These are phyloP conservation scores for Camarhynchus parvulus DNA, from an alignment of 2,113 vertebrate species.

Conservation along the genomic window DNA sequence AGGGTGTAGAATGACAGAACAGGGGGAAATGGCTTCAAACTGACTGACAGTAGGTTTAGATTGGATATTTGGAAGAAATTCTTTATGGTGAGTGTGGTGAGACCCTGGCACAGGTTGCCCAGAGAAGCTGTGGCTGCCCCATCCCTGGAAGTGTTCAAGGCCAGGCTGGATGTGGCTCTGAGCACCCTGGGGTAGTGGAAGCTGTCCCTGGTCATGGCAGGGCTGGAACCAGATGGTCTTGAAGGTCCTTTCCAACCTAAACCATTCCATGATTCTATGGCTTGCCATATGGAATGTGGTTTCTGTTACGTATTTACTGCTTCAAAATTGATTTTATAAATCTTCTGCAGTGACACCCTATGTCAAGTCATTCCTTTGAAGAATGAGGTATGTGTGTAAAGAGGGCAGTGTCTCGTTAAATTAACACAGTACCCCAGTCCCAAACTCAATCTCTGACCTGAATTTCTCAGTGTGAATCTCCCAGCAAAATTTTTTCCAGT, in stretches of 20 bases:
- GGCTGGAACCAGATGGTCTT: neutral
- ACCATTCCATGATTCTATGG: neutral
- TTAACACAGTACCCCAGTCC: neutral
- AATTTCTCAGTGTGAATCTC: neutral
- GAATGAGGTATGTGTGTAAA: rapidly evolving
- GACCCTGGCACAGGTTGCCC: rapidly evolving
- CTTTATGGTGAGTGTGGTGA: neutral
- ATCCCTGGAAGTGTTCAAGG: neutral
- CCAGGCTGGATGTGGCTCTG: neutral
- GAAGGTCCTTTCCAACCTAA: neutral
- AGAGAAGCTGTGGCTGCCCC: neutral
- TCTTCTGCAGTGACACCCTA: neutral
- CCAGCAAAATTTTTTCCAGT: neutral
- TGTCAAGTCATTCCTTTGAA: neutral
- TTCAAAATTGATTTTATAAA: neutral
- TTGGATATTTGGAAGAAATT: neutral
- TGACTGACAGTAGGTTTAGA: neutral
- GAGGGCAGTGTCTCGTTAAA: neutral
- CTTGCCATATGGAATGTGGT: neutral
- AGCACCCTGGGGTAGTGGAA: neutral
- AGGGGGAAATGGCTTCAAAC: neutral
- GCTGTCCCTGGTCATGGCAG: neutral
- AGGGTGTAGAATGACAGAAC: neutral
- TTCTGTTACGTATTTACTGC: neutral
- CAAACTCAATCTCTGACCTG: neutral